Conservation (phyloP, 2,797 vertebrate species). For the Eremophila alpestris region DNA sequence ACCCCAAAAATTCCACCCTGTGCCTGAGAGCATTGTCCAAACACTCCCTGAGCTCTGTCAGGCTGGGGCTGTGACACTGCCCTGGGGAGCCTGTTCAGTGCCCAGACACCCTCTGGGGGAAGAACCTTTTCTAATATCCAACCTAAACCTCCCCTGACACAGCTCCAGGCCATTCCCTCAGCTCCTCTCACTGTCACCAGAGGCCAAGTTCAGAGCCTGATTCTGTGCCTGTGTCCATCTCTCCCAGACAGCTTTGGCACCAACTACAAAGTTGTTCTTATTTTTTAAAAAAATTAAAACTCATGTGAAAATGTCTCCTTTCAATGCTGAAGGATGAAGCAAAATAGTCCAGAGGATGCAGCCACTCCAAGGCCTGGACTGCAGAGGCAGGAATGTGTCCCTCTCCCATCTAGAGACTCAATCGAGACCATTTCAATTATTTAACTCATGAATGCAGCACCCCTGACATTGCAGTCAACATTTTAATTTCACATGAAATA, state of each 20-base stretch:
- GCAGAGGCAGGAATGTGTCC: background rate
- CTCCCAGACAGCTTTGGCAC: background rate
- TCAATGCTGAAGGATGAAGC: background rate
- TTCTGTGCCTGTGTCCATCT: fast-evolving
- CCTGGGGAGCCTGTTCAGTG: background rate
- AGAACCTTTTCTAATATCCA: background rate
- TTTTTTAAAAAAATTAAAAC: background rate
- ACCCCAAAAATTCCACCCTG: background rate
- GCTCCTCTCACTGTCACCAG: background rate
- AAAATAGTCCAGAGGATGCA: background rate
- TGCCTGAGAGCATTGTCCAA: background rate
- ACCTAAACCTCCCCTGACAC: background rate
- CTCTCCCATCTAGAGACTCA: background rate
- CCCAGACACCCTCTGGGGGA: background rate
- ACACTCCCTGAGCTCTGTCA: background rate
- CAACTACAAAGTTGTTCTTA: fast-evolving
- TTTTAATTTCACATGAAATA: conserved; percentile 52
- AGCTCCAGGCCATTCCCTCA: fast-evolving
- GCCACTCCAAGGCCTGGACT: background rate
- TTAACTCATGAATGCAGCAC: conserved; percentile 14
- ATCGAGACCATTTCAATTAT: background rate
- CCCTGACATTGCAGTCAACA: background rate
- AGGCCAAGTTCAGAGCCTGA: background rate
- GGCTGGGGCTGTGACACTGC: background rate
- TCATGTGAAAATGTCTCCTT: background rate